Evolutionary conservation across 2,113 vertebrate genomes (phyloP).

Genomic region (Mohoua ochrocephala): DNA sequence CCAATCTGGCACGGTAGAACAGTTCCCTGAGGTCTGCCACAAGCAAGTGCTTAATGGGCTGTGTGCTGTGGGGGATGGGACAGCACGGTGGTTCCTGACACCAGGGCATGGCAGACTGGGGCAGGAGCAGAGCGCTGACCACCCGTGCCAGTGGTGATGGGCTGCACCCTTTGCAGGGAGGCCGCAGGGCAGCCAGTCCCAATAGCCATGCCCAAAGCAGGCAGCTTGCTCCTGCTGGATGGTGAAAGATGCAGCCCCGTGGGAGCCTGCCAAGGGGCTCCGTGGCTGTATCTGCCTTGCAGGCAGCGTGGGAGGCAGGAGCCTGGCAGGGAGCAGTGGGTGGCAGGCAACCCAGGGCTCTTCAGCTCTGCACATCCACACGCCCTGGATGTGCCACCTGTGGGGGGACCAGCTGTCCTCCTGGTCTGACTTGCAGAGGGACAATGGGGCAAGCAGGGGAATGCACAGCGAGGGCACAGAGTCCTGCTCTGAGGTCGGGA

Average conservation of each 20-base stretch:
- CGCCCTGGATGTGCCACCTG: background rate
- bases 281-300: background rate
- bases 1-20: fast-evolving
- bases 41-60: background rate
- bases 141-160: background rate
- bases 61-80: fast-evolving
- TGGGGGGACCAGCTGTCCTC: background rate
- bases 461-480: background rate
- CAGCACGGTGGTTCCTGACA: background rate
- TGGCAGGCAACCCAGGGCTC: background rate
- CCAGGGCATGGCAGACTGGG: background rate
- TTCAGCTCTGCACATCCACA: background rate
- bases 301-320: background rate
- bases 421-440: background rate
- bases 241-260: background rate
- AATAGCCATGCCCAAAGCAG: background rate
- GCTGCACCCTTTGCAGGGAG: background rate
- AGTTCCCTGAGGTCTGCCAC: background rate
- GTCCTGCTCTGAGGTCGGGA: background rate
- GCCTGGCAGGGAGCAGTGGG: background rate
- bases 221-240: background rate
- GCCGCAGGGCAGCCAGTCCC: background rate
- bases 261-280: background rate
- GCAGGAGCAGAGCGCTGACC: background rate
- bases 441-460: background rate